Conservation (phyloP, 2,888 invertebrate species). For the Antitype chi region DNA sequence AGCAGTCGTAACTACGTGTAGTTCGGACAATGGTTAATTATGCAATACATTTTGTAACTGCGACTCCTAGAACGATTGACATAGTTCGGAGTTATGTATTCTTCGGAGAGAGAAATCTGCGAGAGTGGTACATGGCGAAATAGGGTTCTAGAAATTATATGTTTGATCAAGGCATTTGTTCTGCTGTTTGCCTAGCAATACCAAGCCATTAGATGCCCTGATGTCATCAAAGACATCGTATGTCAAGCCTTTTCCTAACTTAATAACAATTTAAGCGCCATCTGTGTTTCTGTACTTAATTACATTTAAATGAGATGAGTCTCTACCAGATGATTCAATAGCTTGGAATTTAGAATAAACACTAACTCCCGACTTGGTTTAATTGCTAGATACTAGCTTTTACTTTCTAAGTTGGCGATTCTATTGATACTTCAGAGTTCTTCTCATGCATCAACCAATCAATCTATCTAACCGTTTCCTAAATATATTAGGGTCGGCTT, state of each 20-base stretch:
- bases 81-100: conserved; percentile 44
- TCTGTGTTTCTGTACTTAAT: not conserved
- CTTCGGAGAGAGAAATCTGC: conserved; percentile 47
- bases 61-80: conserved; percentile 42
- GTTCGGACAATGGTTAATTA: conserved; percentile 56
- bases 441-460: not conserved
- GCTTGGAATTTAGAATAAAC: not conserved
- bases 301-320: not conserved
- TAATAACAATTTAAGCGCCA: not conserved
- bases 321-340: not conserved
- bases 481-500: not conserved
- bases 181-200: not conserved
- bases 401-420: not conserved
- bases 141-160: conserved; percentile 9
- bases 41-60: conserved; percentile 48
- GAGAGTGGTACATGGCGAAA: conserved; percentile 19
- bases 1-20: conserved; percentile 16
- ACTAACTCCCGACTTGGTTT: not conserved
- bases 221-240: not conserved
- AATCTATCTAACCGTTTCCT: not conserved
- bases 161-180: not conserved
- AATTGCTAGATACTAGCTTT: not conserved
- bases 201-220: not conserved
- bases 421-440: not conserved
- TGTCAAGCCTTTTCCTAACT: not conserved